Evolutionary conservation across 2,113 vertebrate genomes (phyloP).

Genomic region (Potamarius usumacintae): DNA sequence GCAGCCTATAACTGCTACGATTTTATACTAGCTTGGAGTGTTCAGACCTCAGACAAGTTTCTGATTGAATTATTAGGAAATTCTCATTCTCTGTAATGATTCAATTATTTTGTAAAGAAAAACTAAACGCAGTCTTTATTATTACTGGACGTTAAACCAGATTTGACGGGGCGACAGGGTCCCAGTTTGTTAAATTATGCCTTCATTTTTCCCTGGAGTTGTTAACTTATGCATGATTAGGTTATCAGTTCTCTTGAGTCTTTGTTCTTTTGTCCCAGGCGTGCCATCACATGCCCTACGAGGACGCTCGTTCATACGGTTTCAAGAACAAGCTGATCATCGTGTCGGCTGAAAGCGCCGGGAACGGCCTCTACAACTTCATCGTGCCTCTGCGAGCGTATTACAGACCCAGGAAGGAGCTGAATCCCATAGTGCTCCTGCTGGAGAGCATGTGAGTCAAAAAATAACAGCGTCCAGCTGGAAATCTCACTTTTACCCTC

Average conservation of each 20-base stretch:
- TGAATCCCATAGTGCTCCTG: conserved; percentile 80
- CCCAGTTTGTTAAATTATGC: not conserved
- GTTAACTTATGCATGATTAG: not conserved
- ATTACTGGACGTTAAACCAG: no score
- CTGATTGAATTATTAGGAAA: not conserved
- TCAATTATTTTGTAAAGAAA: no score
- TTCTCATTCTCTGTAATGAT: not conserved
- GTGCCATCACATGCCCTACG: conserved; percentile 75
- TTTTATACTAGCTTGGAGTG: not conserved
- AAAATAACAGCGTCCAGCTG: not conserved
- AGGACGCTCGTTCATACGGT: conserved; percentile 78
- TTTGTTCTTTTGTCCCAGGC: conserved; percentile 57
- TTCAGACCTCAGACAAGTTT: not conserved
- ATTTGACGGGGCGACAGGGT: not conserved
- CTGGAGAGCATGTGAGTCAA: conserved; percentile 77
- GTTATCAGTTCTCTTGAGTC: not conserved
- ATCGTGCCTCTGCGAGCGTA: conserved; percentile 80
- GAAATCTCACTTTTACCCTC: not conserved
- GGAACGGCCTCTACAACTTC: conserved; percentile 84
- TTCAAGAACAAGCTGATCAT: conserved; percentile 83
- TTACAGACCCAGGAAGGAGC: conserved; percentile 79
- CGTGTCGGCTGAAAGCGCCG: conserved; percentile 79
- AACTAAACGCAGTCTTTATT: not conserved
- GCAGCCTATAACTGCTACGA: not conserved
- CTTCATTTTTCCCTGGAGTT: not conserved